Evolutionary conservation across 2,113 vertebrate species (phyloP), one percentile per base, ranked within the genome.

Genomic region (Copsychus sechellarum): DNA sequence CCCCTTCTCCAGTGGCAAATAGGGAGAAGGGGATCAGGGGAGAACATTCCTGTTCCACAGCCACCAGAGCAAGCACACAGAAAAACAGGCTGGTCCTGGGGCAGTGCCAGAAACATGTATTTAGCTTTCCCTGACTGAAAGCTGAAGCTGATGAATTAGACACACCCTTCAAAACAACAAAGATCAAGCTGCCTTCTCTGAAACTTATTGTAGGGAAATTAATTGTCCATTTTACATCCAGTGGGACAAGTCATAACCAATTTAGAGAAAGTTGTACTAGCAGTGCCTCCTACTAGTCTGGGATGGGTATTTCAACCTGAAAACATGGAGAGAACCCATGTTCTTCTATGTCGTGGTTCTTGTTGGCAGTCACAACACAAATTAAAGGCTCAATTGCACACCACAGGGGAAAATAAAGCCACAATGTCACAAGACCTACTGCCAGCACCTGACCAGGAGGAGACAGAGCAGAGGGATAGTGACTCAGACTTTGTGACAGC

Each of bases 111-210:
- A 45, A 82, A 24, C 23, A 3, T 13, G 58, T 26, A 79, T 90
- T 94, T 78, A 95, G 16, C 95, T 90, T 71, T 76, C 62, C 90
- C 82, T 71, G 81, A 64, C 51, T 95, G 86, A 96, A 92, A 95
- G 90, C 92, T 95, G 94, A 93, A 71, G 90, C 86, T 87, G 93
- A 95, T 96, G 87, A 92, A 97, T 97, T 95, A 82, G 95, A 90
- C 94, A 92, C 95, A 95, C 92, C 95, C 92, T 95, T 93, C 93
- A 95, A 86, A 96, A 91, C 36, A 95, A 93, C 92, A 94, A 88
- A 93, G 86, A 94, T 86, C 76, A 81, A 90, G 60, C 81, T 88
- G 86, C 84, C 80, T 90, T 67, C 81, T 82, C 94, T 86, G 73
- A 94, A 70, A 60, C 51, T 74, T 21, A 12, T 31, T 74, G 86